A percentile compares a stretch with the other conserved stretches of the same genome.
Conservation (phyloP, 2,113 vertebrate genomes). For the Prinia subflava region DNA sequence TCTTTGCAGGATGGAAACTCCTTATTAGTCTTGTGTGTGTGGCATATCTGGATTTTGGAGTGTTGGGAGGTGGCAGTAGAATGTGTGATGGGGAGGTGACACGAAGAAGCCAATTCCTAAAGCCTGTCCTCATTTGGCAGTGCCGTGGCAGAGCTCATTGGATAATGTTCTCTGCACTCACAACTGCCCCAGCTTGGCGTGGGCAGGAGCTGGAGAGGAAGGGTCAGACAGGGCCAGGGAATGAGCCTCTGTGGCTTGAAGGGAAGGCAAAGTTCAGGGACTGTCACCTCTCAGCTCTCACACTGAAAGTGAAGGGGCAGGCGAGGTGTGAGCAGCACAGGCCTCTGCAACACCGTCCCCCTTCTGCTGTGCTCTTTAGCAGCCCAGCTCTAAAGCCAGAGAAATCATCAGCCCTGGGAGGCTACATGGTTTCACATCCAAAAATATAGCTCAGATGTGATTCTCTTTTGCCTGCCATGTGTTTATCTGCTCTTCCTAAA, state of each 20-base stretch:
- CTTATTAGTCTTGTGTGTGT: neutral
- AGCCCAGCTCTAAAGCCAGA: neutral
- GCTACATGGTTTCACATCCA: neutral
- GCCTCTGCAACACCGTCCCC: accelerated
- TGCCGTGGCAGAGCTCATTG: neutral
- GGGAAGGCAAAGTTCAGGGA: neutral
- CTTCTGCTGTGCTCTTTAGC: neutral
- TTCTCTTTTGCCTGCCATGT: neutral
- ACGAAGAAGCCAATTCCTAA: neutral
- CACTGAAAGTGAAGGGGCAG: neutral
- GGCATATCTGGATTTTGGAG: neutral
- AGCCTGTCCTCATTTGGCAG: neutral
- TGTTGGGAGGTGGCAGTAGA: neutral
- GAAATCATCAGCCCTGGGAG: neutral
- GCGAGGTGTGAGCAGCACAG: accelerated
- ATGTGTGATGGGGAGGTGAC: neutral
- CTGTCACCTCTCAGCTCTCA: neutral
- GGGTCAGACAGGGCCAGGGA: neutral
- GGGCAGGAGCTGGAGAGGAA: neutral
- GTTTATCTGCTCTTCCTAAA: neutral
- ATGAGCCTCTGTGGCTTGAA: neutral
- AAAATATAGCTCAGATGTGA: neutral
- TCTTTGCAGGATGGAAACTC: neutral
- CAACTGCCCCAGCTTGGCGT: neutral
- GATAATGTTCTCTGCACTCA: neutral